A percentile compares a stretch with the other conserved stretches of the same genome.
Evolutionary conservation across 2,113 vertebrate species (phyloP).

Genomic region (Conger conger): DNA sequence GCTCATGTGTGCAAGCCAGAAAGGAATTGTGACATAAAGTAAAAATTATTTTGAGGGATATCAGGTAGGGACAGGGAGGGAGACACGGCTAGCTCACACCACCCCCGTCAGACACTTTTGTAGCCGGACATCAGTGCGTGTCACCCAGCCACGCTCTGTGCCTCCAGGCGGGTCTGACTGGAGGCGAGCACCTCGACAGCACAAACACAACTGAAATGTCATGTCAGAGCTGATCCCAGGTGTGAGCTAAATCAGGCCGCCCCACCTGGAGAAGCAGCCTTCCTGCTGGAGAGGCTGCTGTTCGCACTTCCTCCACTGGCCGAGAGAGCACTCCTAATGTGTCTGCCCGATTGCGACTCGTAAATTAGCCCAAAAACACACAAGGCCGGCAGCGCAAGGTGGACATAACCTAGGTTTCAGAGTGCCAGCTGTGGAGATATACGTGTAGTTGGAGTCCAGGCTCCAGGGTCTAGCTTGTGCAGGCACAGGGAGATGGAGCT

Average conservation of each 20-base stretch:
- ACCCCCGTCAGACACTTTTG: slow-evolving; percentile 48
- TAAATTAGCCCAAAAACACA: slow-evolving; percentile 47
- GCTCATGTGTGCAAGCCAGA: slow-evolving; percentile 10
- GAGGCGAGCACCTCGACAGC: slow-evolving; percentile 41
- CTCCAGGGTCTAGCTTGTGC: no score
- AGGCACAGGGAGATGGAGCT: no score
- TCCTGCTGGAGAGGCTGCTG: neutral
- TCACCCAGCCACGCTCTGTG: slow-evolving; percentile 40
- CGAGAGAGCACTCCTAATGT: slow-evolving; percentile 48
- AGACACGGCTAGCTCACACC: slow-evolving; percentile 49
- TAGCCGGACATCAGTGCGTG: slow-evolving; percentile 52
- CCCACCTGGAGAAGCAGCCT: neutral
- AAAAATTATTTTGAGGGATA: slow-evolving; percentile 46
- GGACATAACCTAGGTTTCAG: neutral
- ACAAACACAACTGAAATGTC: fast-evolving
- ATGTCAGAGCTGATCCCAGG: slow-evolving; percentile 13
- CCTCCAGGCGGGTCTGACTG: slow-evolving; percentile 33
- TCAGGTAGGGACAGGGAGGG: neutral
- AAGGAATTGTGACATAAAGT: slow-evolving; percentile 39
- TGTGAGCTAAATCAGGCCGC: neutral
- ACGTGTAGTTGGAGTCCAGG: no score
- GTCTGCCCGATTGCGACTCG: slow-evolving; percentile 55
- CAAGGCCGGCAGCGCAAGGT: neutral
- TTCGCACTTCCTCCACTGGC: neutral
- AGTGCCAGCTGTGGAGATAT: neutral